These are phyloP conservation scores for Sorex fumeus DNA, from an alignment of 2,113 vertebrate species.

Conservation along the genomic window DNA sequence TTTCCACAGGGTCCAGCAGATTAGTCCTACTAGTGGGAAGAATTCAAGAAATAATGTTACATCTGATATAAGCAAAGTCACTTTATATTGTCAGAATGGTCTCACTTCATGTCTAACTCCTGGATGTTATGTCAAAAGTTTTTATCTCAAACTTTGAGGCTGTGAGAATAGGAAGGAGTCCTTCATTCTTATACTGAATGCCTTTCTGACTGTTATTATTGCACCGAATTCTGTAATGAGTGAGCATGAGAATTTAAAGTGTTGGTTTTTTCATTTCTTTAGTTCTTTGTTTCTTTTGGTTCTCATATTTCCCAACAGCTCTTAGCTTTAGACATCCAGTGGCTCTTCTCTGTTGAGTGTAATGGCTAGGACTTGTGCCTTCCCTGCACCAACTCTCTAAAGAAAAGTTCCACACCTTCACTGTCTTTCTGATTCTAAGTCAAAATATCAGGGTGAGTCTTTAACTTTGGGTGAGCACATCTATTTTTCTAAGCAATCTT, in stretches of 20 bases:
- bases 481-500: not conserved
- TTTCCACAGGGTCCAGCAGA: no score
- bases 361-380: not conserved
- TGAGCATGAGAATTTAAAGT: no score
- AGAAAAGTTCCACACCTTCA: not conserved
- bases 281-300: no score
- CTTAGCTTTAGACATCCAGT: not conserved
- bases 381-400: not conserved
- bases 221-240: no score
- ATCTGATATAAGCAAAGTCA: not conserved
- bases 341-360: not conserved
- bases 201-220: no score
- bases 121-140: not conserved
- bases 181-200: not conserved
- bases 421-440: not conserved
- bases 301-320: no score
- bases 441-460: not conserved
- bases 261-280: no score
- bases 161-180: not conserved
- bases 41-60: not conserved
- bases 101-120: not conserved
- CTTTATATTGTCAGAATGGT: not conserved
- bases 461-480: not conserved
- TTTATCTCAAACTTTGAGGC: not conserved
- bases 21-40: no score